Evolutionary conservation across 2,888 invertebrate genomes (phyloP).

Genomic region (Cephus sareptanus): DNA sequence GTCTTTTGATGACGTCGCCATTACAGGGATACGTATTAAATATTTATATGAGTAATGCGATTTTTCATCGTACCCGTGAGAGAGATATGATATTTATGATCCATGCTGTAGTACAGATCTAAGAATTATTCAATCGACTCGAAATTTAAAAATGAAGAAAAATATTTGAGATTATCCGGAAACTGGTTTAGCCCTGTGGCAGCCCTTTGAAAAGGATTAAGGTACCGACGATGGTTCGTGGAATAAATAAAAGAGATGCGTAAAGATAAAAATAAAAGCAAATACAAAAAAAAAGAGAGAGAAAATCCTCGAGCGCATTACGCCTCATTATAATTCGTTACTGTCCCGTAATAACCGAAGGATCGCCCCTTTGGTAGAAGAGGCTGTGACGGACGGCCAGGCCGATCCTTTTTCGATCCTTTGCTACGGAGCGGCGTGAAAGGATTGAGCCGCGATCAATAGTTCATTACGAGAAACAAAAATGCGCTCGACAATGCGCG

Average conservation of each 20-base stretch:
- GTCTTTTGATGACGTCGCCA: neutral
- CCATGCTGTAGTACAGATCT: neutral
- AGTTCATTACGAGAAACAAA: slow-evolving; percentile 63
- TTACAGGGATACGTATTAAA: neutral
- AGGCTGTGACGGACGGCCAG: slow-evolving; percentile 26
- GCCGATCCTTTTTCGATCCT: slow-evolving; percentile 14
- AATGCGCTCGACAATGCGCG: slow-evolving; percentile 50
- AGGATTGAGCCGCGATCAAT: slow-evolving; percentile 55
- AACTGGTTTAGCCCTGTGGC: neutral
- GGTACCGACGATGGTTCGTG: neutral
- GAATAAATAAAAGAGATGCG: neutral
- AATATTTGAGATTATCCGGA: neutral
- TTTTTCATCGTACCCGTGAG: neutral
- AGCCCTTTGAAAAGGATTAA: neutral
- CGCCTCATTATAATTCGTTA: slow-evolving; percentile 55
- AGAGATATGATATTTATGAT: neutral
- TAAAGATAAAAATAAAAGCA: neutral
- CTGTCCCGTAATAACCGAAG: slow-evolving; percentile 54
- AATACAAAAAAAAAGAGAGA: neutral
- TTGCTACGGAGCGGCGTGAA: slow-evolving; percentile 33
- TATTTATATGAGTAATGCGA: neutral
- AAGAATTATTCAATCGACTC: neutral
- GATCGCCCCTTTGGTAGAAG: slow-evolving; percentile 12
- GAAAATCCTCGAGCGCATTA: neutral
- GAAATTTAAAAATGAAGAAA: neutral